Evolutionary conservation across 2,113 vertebrate genomes (phyloP), one percentile per base, ranked within the genome.

Genomic region (Dasyurus viverrinus): DNA sequence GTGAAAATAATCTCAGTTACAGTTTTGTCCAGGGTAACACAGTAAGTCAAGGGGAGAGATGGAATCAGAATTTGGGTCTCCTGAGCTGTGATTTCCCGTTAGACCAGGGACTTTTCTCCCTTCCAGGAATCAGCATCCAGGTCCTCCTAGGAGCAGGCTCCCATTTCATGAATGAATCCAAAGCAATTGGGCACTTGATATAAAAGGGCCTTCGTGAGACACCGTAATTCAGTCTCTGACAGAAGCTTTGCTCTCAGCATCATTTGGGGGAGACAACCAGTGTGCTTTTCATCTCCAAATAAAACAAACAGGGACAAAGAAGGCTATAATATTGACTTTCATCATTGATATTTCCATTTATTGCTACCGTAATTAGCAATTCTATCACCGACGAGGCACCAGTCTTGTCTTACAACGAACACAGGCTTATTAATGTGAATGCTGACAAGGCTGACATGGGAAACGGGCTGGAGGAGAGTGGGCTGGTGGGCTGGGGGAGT

Each of bases 261-360:
- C 96, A 98, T 97, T 98, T 96, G 96, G 96, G 53, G 97, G 97
- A 97, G 94, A 11, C 0, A 92, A 84, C 96, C 93, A 97, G 97
- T 91, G 96, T 96, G 96, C 97, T 97, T 98, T 98, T 98, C 96
- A 98, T 98, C 98, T 97, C 84, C 97, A 97, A 97, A 98, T 98
- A 98, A 76, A 98, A 97, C 97, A 97, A 98, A 98, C 97, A 97
- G 97, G 97, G 98, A 98, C 97, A 98, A 98, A 98, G 97, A 3
- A 54, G 95, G 97, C 97, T 97, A 96, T 98, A 96, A 97, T 97
- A 97, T 98, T 98, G 98, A 98, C 96, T 98, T 98, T 97, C 97
- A 97, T 98, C 97, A 98, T 95, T 98, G 98, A 97, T 98, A 98
- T 97, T 97, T 94, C 96, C 96, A 76, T n/a, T 98, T 97, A 97